Base-by-base conservation (phyloP, 2,888 invertebrate genomes). In the Galerucella calmariensis region DNA sequence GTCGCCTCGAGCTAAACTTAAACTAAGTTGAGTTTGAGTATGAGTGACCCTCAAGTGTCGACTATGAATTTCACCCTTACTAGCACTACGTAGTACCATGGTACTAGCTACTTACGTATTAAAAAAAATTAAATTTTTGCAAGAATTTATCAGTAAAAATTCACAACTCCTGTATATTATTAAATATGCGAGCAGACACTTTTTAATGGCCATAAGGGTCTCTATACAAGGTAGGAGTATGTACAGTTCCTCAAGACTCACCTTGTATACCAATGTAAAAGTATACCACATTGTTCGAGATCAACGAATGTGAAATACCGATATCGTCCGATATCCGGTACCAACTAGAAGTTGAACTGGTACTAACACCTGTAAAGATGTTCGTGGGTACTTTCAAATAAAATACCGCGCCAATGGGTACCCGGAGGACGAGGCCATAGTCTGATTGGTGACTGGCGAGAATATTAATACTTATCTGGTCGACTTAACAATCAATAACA, bases 401-500 rank as follows among this genome's bases (percentile, higher is more conserved):
- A 73, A 76, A 70, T 67, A 74, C 77, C 78, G 78, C 81, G 80
- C 83, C 82, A 83, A 82, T 82, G 82, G 81, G 79, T 81, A 81
- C 79, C 77, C 74, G 70, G 79, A 80, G 82, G 81, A 81, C 82
- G 81, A 79, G 77, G 79, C 78, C 78, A 77, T 74, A 73, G 77
- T 77, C 77, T 78, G 82, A 82, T 83, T 82, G 82, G 82, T 81
- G 81, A 82, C 82, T 82, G 81, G 80, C 79, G 81, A 81, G 78
- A 79, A 81, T 82, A 83, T 82, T 81, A 81, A 80, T 81, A 80
- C 79, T 79, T 82, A 79, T 80, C 83, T 82, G 82, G 81, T 81
- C 78, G 76, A 77, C 75, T 79, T 75, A 77, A 80, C 78, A 65
- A 77, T 73, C 75, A 77, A 78, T 78, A 78, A 77, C 75, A 76